These are phyloP conservation scores for Blastobasis adustella DNA, from an alignment of 2,888 invertebrate species.

Conservation along the genomic window DNA sequence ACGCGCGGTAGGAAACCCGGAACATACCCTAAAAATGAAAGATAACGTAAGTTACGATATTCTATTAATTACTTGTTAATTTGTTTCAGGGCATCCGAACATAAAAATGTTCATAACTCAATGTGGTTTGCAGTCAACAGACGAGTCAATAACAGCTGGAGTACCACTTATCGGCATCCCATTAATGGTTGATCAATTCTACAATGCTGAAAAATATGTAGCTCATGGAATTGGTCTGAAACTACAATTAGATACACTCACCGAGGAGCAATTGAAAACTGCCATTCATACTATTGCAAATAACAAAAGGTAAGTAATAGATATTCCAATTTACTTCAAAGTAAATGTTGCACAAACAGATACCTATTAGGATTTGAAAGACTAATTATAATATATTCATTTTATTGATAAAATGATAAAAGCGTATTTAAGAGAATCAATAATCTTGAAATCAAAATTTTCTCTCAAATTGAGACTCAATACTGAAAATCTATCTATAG, in stretches of 20 bases:
- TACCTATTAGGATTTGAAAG: too few species aligned
- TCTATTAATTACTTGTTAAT: background rate
- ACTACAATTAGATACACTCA: slow-evolving; percentile 27
- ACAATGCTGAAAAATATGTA: slow-evolving; percentile 43
- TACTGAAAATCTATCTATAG: too few species aligned
- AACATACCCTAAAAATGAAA: too few species aligned
- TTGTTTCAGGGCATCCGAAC: background rate
- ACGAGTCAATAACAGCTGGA: slow-evolving; percentile 41
- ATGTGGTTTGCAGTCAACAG: slow-evolving; percentile 47
- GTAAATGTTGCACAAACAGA: slow-evolving; percentile 1
- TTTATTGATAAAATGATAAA: too few species aligned
- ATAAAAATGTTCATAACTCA: slow-evolving; percentile 50
- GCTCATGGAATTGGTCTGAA: slow-evolving; percentile 32
- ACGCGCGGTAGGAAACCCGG: too few species aligned
- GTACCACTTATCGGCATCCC: slow-evolving; percentile 41
- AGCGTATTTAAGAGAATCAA: too few species aligned
- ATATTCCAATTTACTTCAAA: slow-evolving; percentile 7
- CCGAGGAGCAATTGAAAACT: slow-evolving; percentile 28
- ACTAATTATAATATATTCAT: background rate
- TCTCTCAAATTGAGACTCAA: too few species aligned
- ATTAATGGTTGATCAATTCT: slow-evolving; percentile 51
- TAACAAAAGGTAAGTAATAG: slow-evolving; percentile 28
- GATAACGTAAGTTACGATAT: too few species aligned
- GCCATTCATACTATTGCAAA: slow-evolving; percentile 29
- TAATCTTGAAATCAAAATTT: too few species aligned